Evolutionary conservation across 2,888 invertebrate genomes (phyloP).

Genomic region (Bruchidius siliquastri): DNA sequence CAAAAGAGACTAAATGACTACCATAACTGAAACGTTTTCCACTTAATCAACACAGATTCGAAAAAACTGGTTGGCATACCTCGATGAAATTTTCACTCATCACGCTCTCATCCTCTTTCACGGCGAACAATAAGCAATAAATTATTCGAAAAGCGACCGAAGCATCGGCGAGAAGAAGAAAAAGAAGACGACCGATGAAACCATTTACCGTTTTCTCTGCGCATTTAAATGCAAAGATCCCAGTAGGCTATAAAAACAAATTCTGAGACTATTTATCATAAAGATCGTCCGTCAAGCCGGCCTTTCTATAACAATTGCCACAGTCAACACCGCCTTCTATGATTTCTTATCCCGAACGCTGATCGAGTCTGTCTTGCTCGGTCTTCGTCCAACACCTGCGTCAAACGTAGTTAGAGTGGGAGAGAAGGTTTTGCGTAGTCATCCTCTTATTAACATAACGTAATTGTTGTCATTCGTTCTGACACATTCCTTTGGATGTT

Average conservation of each 20-base stretch:
- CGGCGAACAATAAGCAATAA: constrained; percentile 3
- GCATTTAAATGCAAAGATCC: constrained; percentile 20
- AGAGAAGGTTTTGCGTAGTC: constrained; percentile 31
- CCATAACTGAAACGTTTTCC: background rate
- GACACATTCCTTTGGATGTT: constrained; percentile 32
- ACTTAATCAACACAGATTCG: background rate
- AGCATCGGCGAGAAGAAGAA: background rate
- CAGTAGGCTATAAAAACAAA: constrained; percentile 29
- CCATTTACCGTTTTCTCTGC: constrained; percentile 11
- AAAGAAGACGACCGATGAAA: constrained; percentile 9
- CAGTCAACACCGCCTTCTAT: constrained; percentile 35
- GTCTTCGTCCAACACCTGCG: constrained; percentile 21
- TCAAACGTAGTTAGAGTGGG: constrained; percentile 8
- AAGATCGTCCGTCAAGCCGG: constrained; percentile 31
- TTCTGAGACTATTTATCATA: constrained; percentile 36
- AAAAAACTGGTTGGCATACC: background rate
- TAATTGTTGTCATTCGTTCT: constrained; percentile 41
- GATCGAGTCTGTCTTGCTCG: constrained; percentile 14
- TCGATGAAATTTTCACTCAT: background rate
- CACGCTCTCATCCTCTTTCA: background rate
- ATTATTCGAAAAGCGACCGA: background rate
- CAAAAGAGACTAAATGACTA: background rate
- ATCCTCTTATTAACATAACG: constrained; percentile 40
- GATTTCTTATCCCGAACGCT: constrained; percentile 23
- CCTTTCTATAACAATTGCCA: constrained; percentile 32